These are phyloP conservation scores for Leptonema lineaticorne DNA, from an alignment of 1,140 invertebrate genomes.

Conservation along the genomic window DNA sequence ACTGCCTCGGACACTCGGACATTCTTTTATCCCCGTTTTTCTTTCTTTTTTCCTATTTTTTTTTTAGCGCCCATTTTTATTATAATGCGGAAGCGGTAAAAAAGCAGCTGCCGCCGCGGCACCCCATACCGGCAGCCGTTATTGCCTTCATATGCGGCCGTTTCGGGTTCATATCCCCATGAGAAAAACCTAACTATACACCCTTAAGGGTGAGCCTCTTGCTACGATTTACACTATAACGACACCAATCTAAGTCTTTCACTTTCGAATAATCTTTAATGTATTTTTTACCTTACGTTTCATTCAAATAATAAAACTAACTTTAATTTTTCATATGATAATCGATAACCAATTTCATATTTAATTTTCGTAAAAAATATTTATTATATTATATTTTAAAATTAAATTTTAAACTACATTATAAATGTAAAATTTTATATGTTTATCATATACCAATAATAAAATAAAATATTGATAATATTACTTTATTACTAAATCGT, in stretches of 20 bases:
- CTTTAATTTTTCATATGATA: no score
- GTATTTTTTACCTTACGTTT: no score
- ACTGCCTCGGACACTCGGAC: conserved; percentile 36
- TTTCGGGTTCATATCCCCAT: conserved; percentile 30
- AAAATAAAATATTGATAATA: no score
- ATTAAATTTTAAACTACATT: no score
- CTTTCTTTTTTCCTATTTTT: conserved; percentile 39
- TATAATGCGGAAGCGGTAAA: conserved; percentile 43
- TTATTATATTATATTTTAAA: no score
- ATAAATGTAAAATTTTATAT: no score
- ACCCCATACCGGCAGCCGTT: conserved; percentile 36
- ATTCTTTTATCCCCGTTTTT: not conserved
- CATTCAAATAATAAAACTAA: no score
- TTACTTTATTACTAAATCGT: no score
- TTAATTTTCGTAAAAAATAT: no score
- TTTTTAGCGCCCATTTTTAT: conserved; percentile 42
- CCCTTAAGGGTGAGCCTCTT: not conserved
- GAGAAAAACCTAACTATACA: not conserved
- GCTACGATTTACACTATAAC: not conserved
- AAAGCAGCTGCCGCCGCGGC: conserved; percentile 39
- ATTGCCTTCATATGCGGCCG: conserved; percentile 39
- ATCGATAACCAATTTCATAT: no score
- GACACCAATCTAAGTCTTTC: not conserved
- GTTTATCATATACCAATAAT: no score
- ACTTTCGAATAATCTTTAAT: no score